Evolutionary conservation across 2,797 vertebrate species (phyloP), one percentile per base, ranked within the genome.

Genomic region (Centroberyx gerrardi): DNA sequence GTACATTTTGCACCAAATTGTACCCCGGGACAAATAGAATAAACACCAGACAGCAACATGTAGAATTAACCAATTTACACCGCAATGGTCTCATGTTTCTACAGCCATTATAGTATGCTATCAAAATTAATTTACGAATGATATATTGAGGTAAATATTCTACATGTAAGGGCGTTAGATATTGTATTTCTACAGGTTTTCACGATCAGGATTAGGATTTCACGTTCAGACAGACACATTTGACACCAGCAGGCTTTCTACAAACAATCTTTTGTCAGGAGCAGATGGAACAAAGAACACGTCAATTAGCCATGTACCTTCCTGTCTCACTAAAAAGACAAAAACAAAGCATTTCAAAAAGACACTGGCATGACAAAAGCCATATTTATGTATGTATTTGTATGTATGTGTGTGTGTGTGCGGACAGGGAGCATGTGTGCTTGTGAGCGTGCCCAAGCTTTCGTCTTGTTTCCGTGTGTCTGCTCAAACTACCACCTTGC

Each of bases 301-400:
- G 53, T 61, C 58, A 67, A 14, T 59, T 33, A 70, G 31, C 54
- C 9, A n/a, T 5, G 22, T 44, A 15, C 31, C 36, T 33, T 29
- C 2, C 51, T 29, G 31, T 58, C 5, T 15, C 17, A 40, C 56
- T 12, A 62, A 59, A 55, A 31, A 60, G 8, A 18, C 12, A 60
- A 28, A 46, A 70, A 60, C 58, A 82, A 70, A 66, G 54, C 9
- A 60, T 18, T 52, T 74, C 13, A 69, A 40, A 71, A 61, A 18
- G 28, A 80, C 9, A 10, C 22, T 15, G 29, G 3, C 22, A 61
- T 18, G 33, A 58, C 14, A 52, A 53, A 67, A 77, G n/a, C 5
- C 22, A 5, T 15, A 8, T 52, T 27, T 36, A 40, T 59, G 55
- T 59, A 14, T 31, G 1, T 65, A 9, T 31, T 28, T 51, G 12